phyloP scores from a whole-genome alignment of 2,113 vertebrate genomes.

The Tragelaphus scriptus region DNA sequence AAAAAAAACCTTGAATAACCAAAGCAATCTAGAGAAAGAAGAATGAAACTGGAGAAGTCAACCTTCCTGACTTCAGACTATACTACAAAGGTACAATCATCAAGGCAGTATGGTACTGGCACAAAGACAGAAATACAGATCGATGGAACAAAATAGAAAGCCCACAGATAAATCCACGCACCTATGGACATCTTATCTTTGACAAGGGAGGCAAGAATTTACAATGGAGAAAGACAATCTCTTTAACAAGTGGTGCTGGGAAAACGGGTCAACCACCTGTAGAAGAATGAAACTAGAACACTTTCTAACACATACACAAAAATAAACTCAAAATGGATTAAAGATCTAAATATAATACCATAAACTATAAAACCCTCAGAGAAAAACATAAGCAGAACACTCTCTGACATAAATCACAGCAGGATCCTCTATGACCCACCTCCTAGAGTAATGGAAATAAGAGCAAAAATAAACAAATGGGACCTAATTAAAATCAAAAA shows the following conservation, averaged over 20 bases:
- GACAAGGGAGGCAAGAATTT: background rate
- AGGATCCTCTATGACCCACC: too few relatives aligned
- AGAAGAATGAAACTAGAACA: background rate
- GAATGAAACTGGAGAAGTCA: background rate
- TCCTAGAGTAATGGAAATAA: too few relatives aligned
- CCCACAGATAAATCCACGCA: background rate
- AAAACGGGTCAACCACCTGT: background rate
- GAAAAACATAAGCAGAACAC: background rate
- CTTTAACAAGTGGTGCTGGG: background rate
- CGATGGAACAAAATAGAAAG: background rate
- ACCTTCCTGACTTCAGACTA: background rate
- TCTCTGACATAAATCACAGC: background rate
- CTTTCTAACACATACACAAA: background rate
- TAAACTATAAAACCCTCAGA: background rate
- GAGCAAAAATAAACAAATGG: too few relatives aligned
- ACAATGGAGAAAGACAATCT: background rate
- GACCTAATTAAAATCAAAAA: too few relatives aligned
- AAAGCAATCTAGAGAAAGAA: background rate
- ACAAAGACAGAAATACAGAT: background rate
- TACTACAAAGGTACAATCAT: background rate
- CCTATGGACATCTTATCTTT: background rate
- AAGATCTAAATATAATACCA: background rate
- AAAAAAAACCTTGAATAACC: background rate
- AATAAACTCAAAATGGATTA: background rate
- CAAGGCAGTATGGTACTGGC: background rate